Conservation (phyloP, 2,888 invertebrate species). For the Acholoe squamosa region DNA sequence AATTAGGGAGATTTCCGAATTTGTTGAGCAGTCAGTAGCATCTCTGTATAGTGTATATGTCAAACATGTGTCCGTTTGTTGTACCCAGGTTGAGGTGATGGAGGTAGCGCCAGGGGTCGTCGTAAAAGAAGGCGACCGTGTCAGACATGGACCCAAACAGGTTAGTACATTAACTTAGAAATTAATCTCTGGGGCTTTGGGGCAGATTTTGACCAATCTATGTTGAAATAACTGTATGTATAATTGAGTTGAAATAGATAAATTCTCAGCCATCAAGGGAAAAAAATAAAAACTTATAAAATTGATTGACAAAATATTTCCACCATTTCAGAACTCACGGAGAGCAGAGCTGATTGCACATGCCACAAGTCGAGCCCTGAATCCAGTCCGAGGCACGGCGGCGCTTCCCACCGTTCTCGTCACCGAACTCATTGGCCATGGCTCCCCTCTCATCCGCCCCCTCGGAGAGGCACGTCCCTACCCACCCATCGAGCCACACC, state of each 20-base stretch:
- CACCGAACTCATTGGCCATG: slow-evolving; percentile 65
- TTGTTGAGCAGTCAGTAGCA: too few species aligned
- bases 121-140: slow-evolving; percentile 78
- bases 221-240: background rate
- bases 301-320: background rate
- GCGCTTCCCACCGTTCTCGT: slow-evolving; percentile 64
- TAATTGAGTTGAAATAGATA: background rate
- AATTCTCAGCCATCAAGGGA: background rate
- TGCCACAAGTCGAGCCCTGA: slow-evolving; percentile 51
- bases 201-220: background rate
- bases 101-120: slow-evolving; percentile 80
- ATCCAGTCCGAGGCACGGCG: slow-evolving; percentile 64
- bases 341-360: slow-evolving; percentile 60
- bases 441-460: slow-evolving; percentile 65
- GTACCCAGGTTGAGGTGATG: slow-evolving; percentile 79
- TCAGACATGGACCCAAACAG: slow-evolving; percentile 79
- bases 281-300: background rate
- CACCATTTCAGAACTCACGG: slow-evolving; percentile 54
- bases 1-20: too few species aligned
- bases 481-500: slow-evolving; percentile 65
- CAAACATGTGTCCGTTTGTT: background rate
- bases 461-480: slow-evolving; percentile 64
- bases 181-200: too few species aligned
- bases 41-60: background rate
- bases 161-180: background rate